Evolutionary conservation across 1,140 invertebrate species (phyloP), one percentile per base, ranked within the genome.

Genomic region (Lepidostoma basale): DNA sequence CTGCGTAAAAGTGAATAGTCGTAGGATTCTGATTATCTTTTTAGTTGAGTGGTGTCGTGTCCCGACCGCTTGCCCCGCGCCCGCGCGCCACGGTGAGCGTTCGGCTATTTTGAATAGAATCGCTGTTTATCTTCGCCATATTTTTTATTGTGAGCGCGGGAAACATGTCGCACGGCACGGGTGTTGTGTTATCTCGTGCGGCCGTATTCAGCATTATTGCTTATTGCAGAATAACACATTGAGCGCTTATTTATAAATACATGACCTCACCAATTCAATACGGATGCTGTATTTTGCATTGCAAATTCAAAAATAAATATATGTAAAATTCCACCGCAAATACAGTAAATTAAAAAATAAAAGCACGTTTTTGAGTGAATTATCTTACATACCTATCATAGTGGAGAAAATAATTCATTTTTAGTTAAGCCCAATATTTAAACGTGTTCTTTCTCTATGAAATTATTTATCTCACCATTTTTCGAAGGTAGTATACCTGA

Each of bases 171-270:
- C 49, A 14, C 49, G 49, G 47, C 47, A n/a, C n/a, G n/a, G n/a
- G n/a, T n/a, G n/a, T n/a, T n/a, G n/a, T 52, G 47, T 28, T 28
- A 28, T 52, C 47, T n/a, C n/a, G n/a, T 26, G 47, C 22, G 25
- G n/a, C 12, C 3, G 22, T 28, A 28, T 9, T 12, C 18, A 28
- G 25, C 5, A n/a, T 6, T 6, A n/a, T 36, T n/a, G 1, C 12
- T 12, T 54, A 30, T 30, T 54, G 49, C 26, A 54, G 49, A 54
- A 54, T 54, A 54, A 54, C 49, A 30, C 30, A 54, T 54, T 28
- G 26, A 54, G 26, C 6, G 49, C 49, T 26, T 54, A 54, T 54
- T 54, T 54, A 30, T 54, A 54, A 54, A 54, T 54, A 18, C 26
- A 30, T 54, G 49, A 54, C 49, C 25, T 54, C 49, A 54, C 49